Evolutionary conservation across 2,888 invertebrate genomes (phyloP).

Genomic region (Scelioninae gen. 1): DNA sequence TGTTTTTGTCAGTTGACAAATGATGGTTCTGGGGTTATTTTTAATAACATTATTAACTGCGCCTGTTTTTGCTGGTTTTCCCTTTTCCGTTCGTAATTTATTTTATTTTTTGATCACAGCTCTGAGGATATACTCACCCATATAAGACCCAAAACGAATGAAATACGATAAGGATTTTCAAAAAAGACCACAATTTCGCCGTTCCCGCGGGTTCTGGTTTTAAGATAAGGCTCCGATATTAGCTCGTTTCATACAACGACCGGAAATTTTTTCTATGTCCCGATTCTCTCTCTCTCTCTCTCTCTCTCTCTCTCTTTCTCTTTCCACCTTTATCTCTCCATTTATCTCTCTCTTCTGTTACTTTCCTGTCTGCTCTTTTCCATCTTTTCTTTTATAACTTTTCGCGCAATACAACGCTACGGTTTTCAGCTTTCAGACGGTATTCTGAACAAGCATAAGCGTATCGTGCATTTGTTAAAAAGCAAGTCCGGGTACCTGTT

Average conservation of each 20-base stretch:
- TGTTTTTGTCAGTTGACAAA: constrained; percentile 7
- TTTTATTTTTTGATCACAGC: not conserved
- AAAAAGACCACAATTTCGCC: constrained; percentile 17
- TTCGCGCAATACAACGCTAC: constrained; percentile 46
- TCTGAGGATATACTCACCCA: not conserved
- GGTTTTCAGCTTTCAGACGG: constrained; percentile 39
- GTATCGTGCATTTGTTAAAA: not conserved
- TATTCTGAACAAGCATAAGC: constrained; percentile 3
- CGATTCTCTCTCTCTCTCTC: constrained; percentile 26
- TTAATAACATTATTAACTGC: constrained; percentile 7
- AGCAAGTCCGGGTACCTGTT: constrained; percentile 11
- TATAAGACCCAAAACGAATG: constrained; percentile 4
- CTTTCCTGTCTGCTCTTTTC: not conserved
- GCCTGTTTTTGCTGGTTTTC: constrained; percentile 17
- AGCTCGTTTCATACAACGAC: constrained; percentile 25
- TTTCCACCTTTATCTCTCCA: constrained; percentile 6
- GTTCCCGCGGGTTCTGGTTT: constrained; percentile 19
- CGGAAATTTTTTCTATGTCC: constrained; percentile 23
- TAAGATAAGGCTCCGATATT: constrained; percentile 25
- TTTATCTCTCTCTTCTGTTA: constrained; percentile 1
- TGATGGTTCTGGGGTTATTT: not conserved
- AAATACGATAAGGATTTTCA: constrained; percentile 25
- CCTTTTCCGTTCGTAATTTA: too few species aligned
- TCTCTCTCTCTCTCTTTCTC: constrained; percentile 23
- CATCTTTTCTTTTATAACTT: constrained; percentile 20